Conservation (phyloP, 2,888 invertebrate species). For the Rhingia rostrata region DNA sequence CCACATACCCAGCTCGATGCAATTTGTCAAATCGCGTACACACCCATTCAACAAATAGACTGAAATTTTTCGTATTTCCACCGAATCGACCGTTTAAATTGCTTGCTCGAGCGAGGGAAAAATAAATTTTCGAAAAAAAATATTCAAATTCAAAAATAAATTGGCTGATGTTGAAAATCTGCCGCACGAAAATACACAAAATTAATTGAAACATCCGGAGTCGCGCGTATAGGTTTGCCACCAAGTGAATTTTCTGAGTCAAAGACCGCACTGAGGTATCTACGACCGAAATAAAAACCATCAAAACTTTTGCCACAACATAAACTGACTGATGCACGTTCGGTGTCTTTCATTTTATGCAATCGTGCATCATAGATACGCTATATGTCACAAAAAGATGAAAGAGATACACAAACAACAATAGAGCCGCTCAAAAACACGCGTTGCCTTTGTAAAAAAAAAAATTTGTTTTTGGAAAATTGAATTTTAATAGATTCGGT, state of each 20-base stretch:
- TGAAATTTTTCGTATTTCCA: conserved; percentile 48
- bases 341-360: conserved; percentile 46
- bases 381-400: conserved; percentile 32
- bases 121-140: not conserved
- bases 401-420: conserved; percentile 27
- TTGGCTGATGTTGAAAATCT: not conserved
- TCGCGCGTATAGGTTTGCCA: conserved; percentile 41
- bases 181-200: conserved; percentile 8
- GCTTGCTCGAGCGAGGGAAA: not conserved
- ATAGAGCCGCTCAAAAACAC: conserved; percentile 21
- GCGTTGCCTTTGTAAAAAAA: conserved; percentile 5
- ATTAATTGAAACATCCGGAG: conserved; percentile 38
- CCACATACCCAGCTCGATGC: conserved; percentile 39
- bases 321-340: conserved; percentile 30
- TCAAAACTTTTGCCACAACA: conserved; percentile 4
- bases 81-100: not conserved
- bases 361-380: conserved; percentile 53
- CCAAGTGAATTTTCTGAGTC: conserved; percentile 36
- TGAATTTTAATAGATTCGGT: conserved; percentile 34
- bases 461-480: conserved; percentile 1
- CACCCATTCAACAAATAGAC: conserved; percentile 58
- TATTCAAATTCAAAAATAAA: conserved; percentile 31
- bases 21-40: conserved; percentile 65
- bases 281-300: conserved; percentile 50
- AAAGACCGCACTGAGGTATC: conserved; percentile 49